Percentiles rank a stretch among this genome's conserved stretches.
Evolutionary conservation across 2,797 vertebrate genomes (phyloP).

Genomic region (Buceros bicornis): DNA sequence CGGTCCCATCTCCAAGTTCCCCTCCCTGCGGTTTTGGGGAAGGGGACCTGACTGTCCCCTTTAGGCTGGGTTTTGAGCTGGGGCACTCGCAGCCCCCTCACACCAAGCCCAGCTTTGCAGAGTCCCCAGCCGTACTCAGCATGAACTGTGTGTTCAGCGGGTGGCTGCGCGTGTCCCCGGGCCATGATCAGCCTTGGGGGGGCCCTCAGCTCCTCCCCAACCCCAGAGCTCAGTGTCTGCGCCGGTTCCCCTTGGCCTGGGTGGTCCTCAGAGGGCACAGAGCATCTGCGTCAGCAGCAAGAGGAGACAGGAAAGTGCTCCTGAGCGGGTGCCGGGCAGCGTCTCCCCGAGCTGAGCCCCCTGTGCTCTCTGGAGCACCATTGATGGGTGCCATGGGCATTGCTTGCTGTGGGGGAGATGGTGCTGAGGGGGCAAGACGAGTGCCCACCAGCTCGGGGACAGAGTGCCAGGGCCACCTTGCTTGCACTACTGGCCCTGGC

Average conservation of each 20-base stretch:
- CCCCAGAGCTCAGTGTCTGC: background rate
- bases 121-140: background rate
- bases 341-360: background rate
- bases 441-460: background rate
- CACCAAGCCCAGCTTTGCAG: background rate
- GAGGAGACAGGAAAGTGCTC: background rate
- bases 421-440: background rate
- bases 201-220: background rate
- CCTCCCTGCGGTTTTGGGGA: fast-evolving
- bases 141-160: background rate
- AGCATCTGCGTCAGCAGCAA: background rate
- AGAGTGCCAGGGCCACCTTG: background rate
- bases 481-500: background rate
- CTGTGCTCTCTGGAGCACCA: fast-evolving
- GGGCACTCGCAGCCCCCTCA: background rate
- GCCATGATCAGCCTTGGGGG: background rate
- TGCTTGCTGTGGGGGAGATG: background rate
- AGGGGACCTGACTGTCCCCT: background rate
- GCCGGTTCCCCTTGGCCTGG: background rate
- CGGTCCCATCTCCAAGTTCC: fast-evolving
- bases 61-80: background rate
- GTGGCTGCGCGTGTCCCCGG: too few relatives aligned
- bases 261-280: background rate
- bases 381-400: fast-evolving
- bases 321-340: fast-evolving